Base-by-base conservation (phyloP, 2,113 vertebrate species). In the Pampusana beccarii region DNA sequence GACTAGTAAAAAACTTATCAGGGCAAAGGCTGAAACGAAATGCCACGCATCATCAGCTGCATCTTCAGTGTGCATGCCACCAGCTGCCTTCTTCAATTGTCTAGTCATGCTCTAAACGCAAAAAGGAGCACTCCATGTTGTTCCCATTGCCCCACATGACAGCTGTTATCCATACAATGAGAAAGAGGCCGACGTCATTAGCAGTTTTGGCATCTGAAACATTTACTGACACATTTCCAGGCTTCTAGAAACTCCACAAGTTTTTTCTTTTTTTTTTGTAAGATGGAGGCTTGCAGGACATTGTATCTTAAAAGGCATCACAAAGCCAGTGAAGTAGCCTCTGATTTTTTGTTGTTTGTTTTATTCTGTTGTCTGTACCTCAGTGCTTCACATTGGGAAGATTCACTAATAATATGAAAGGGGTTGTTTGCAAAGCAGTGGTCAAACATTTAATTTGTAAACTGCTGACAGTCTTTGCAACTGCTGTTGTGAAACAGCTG, bases 371-470 rank as follows among this genome's bases (percentile, higher is more conserved):
- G 58, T 70, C 38, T 7, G 3, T 44, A 86, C 36, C 24, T 88
- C 67, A 78, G 80, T 91, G 53, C 19, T 91, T 92, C 36, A 51
- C 57, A 28, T 38, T 71, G 42, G 16, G 34, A 92, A 89, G 69
- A 72, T 61, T 62, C 61, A 75, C 15, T 4, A 66, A 86, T 60
- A 71, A 73, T 62, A 77, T 46, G 19, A 90, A 91, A 83, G 12
- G 5, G 20, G 16, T n/a, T 80, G 85, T 87, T 93, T 78, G 34
- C 56, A 92, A 90, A 84, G 66, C n/a, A 83, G 34, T 69, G 8
- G 12, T 58, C 56, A 74, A 91, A 58, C 38, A 92, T 61, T 93
- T 96, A 48, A 90, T 86, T 93, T 92, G 38, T 58, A 66, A 94
- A 84, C 20, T 70, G 57, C 15, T 53, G 54, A 79, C 65, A 84